phyloP scores from a whole-genome alignment of 2,113 vertebrate genomes.

The Cygnus atratus region DNA sequence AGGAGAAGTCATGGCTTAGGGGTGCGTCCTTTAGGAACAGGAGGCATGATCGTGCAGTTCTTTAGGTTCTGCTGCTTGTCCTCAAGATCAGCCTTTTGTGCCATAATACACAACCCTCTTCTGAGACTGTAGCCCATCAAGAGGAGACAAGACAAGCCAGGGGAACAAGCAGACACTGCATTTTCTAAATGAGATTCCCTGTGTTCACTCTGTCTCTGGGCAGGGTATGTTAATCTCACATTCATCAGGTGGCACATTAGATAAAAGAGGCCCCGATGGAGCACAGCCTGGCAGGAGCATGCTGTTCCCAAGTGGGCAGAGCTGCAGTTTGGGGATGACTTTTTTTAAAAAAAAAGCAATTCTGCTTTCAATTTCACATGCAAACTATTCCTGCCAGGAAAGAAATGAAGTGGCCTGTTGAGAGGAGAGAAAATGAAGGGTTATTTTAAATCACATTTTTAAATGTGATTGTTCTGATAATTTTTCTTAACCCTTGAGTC shows the following conservation, averaged over 20 bases:
- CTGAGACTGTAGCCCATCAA: background rate
- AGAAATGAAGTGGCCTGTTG: background rate
- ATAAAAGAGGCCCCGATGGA: background rate
- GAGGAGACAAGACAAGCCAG: background rate
- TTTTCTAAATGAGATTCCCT: background rate
- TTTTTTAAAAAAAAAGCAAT: background rate
- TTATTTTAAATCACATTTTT: conserved; percentile 15
- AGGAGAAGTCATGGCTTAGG: background rate
- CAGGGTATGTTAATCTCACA: background rate
- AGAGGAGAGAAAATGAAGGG: conserved; percentile 38
- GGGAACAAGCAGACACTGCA: background rate
- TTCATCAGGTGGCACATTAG: background rate
- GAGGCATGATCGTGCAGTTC: background rate
- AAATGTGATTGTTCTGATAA: background rate
- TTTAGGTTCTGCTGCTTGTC: background rate
- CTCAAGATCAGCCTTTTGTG: background rate
- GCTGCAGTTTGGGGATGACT: background rate
- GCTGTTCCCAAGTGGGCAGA: background rate
- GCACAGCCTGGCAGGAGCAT: background rate
- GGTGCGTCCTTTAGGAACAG: background rate
- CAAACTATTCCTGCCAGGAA: background rate
- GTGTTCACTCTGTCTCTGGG: background rate
- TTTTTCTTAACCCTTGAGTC: background rate
- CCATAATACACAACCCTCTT: fast-evolving
- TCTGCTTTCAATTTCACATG: background rate